A percentile compares a stretch with the other conserved stretches of the same genome.
Conservation (phyloP, 2,113 vertebrate species). For the Albula goreensis region DNA sequence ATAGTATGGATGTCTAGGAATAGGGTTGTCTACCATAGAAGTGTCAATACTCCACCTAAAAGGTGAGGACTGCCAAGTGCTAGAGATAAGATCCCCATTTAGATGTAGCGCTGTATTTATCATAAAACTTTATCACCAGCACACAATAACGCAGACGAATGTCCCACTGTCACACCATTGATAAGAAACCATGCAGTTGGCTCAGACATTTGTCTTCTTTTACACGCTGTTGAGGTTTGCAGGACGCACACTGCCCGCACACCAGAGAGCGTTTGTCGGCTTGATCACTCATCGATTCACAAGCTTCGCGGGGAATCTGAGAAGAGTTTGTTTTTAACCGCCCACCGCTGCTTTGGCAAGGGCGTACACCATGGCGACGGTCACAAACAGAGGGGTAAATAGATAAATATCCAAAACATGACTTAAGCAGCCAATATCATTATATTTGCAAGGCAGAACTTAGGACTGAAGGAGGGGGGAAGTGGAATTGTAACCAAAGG, state of each 20-base stretch:
- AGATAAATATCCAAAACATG: background rate
- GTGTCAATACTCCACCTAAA: background rate
- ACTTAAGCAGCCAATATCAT: background rate
- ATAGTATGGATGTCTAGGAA: background rate
- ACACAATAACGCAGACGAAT: background rate
- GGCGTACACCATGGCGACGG: background rate
- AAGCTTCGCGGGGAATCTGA: background rate
- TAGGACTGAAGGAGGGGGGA: background rate
- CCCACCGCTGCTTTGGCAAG: constrained; percentile 6
- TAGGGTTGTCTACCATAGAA: background rate
- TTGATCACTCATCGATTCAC: constrained; percentile 15
- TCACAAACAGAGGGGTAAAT: constrained; percentile 15
- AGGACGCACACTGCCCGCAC: background rate
- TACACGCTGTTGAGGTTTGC: background rate
- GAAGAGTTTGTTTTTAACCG: background rate
- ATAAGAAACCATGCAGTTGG: background rate
- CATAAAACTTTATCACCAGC: background rate
- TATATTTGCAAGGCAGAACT: background rate
- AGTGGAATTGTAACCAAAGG: background rate
- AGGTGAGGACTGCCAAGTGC: background rate
- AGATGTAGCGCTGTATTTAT: background rate
- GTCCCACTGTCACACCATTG: background rate
- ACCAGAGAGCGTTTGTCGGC: background rate
- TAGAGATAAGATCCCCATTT: background rate
- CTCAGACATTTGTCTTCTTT: background rate